Evolutionary conservation across 1,140 invertebrate species (phyloP).

Genomic region (Drosophila parvula): DNA sequence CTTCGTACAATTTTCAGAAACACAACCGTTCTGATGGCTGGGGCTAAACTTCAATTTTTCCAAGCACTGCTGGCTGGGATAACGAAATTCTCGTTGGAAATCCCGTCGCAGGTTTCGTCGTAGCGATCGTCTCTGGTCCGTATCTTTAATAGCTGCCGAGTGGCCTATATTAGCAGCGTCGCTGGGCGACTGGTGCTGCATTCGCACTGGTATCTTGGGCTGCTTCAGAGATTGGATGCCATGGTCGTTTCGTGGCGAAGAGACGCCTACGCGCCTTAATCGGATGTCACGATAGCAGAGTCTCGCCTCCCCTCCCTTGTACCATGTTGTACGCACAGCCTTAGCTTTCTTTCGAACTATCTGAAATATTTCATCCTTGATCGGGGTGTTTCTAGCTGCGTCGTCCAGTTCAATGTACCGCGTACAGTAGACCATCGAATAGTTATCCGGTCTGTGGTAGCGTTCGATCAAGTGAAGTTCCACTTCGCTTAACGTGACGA

Average conservation of each 20-base stretch:
- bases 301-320: neutral
- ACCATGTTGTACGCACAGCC: neutral
- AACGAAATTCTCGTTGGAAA: neutral
- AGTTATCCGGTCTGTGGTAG: neutral
- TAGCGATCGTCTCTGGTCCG: neutral
- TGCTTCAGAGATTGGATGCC: neutral
- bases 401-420: neutral
- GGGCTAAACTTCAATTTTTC: neutral
- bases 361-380: constrained; percentile 2
- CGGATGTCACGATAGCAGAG: neutral
- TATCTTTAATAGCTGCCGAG: neutral
- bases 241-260: neutral
- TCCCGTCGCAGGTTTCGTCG: neutral
- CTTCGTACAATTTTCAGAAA: too few species aligned
- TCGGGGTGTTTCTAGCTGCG: neutral
- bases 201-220: neutral
- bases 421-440: neutral
- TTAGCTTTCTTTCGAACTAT: neutral
- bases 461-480: neutral
- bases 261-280: neutral
- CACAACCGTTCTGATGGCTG: too few species aligned
- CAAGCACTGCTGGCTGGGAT: neutral
- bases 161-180: neutral
- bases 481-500: neutral
- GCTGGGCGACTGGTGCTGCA: neutral